Conservation (phyloP, 1,140 invertebrate species). For the Oreohelix idahoensis region DNA sequence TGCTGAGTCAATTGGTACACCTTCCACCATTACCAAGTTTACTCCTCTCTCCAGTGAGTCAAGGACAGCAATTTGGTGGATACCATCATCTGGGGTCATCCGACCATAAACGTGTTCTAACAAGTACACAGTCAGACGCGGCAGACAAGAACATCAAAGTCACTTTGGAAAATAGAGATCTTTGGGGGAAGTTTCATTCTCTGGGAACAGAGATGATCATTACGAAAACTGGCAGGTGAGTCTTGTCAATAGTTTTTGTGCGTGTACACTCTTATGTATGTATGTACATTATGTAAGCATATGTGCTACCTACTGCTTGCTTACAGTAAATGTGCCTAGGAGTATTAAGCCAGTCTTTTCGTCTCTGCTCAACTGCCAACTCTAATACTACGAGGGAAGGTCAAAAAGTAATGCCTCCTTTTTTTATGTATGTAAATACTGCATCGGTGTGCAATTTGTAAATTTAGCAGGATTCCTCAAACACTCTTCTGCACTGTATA, state of each 20-base stretch:
- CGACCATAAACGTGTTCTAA: constrained; percentile 57
- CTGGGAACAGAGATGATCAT: constrained; percentile 99
- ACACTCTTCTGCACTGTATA: too few species aligned
- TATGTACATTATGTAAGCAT: too few species aligned
- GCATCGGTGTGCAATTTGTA: too few species aligned
- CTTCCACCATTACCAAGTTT: neutral
- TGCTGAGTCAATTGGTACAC: too few species aligned
- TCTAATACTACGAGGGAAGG: too few species aligned
- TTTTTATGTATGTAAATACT: too few species aligned
- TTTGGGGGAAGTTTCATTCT: constrained; percentile 99
- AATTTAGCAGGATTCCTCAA: too few species aligned
- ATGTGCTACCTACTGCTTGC: too few species aligned
- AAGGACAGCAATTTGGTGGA: constrained; percentile 66
- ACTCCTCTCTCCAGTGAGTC: constrained; percentile 50
- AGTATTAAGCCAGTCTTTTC: too few species aligned
- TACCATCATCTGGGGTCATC: constrained; percentile 58
- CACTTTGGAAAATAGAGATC: constrained; percentile 77
- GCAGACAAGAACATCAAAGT: constrained; percentile 70
- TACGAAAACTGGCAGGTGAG: constrained; percentile 98
- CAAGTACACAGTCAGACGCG: constrained; percentile 53
- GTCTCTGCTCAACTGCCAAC: too few species aligned
- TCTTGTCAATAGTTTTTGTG: neutral
- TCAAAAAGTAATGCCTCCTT: too few species aligned
- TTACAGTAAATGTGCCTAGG: too few species aligned
- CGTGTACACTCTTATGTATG: neutral